These are phyloP conservation scores for Eristalinus aeneus DNA, from an alignment of 2,888 invertebrate species.

Conservation along the genomic window DNA sequence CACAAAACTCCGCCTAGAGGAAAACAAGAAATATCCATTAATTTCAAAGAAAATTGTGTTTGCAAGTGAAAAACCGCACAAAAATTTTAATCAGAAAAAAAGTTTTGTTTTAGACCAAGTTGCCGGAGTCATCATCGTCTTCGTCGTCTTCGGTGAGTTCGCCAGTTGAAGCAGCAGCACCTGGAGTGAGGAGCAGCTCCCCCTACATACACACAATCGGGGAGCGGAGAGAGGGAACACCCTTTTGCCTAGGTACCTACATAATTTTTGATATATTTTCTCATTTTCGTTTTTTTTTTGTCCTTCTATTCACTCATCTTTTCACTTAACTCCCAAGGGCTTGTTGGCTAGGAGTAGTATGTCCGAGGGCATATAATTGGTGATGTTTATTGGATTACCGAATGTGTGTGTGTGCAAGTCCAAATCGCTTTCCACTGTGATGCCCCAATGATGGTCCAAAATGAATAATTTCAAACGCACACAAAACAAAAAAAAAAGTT, in stretches of 20 bases:
- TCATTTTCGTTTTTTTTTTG: conserved; percentile 21
- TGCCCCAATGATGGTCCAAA: neutral
- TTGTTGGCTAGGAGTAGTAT: neutral
- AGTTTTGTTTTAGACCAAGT: neutral
- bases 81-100: neutral
- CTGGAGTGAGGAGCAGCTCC: neutral
- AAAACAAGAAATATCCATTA: neutral
- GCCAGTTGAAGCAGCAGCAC: neutral
- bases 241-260: conserved; percentile 54
- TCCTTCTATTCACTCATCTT: neutral
- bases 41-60: neutral
- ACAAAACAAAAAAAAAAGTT: neutral
- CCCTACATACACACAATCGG: neutral
- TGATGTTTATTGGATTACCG: neutral
- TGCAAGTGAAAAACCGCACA: neutral
- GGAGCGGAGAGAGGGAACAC: conserved; percentile 18
- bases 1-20: neutral
- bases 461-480: neutral
- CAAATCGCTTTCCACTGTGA: neutral
- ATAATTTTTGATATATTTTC: neutral
- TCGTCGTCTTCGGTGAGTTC: neutral
- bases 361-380: neutral
- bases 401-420: neutral
- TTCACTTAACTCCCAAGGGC: neutral
- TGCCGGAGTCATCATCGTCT: neutral